These are phyloP conservation scores for Rhopalosiphum maidis DNA, from an alignment of 1,140 invertebrate genomes.

Conservation along the genomic window DNA sequence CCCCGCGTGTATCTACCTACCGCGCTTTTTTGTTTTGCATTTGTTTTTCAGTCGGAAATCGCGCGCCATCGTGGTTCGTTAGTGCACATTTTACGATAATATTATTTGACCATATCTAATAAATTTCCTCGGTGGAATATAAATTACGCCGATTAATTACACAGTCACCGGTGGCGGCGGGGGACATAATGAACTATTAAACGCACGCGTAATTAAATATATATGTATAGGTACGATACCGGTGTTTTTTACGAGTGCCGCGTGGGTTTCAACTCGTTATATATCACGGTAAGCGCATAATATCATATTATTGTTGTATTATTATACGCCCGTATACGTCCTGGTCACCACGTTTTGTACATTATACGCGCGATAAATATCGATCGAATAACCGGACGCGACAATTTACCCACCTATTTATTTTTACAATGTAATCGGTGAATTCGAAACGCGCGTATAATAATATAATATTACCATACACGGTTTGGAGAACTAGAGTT, in stretches of 20 bases:
- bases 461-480: too few relatives aligned
- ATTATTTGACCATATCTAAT: constrained; percentile 28
- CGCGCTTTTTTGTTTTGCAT: background rate
- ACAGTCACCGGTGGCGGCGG: background rate
- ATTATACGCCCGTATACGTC: background rate
- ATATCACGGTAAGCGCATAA: background rate
- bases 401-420: background rate
- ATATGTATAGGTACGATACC: background rate
- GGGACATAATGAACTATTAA: constrained; percentile 13
- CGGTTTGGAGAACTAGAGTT: too few relatives aligned
- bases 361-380: background rate
- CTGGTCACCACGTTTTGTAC: background rate
- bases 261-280: constrained; percentile 29
- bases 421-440: too few relatives aligned
- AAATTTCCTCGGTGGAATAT: background rate
- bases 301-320: constrained; percentile 5
- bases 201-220: constrained; percentile 29
- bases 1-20: background rate
- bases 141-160: constrained; percentile 32
- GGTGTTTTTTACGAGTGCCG: background rate
- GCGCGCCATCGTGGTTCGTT: background rate
- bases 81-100: background rate
- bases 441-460: too few relatives aligned
- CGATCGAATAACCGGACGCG: background rate
- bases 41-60: background rate